Evolutionary conservation across 2,797 vertebrate genomes (phyloP), one percentile per base, ranked within the genome.

Genomic region (Sebastolobus alascanus): DNA sequence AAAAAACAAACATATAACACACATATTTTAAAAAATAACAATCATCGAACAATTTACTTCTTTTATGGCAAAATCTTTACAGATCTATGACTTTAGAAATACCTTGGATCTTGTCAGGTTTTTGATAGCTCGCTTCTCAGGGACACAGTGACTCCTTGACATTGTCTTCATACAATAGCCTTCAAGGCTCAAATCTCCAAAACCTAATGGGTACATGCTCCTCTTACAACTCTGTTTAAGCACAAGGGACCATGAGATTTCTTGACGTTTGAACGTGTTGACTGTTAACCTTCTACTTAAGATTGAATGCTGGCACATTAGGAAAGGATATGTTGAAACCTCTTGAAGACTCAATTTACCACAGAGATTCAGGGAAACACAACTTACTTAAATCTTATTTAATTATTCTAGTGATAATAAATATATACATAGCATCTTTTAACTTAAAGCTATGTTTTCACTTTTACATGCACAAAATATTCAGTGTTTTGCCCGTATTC

Each of bases 131-230:
- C 80, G 67, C 31, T 73, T 81, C 27, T 86, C 38, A 55, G 71
- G 60, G 55, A 82, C 18, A 25, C 31, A 46, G 3, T 37, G 63
- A 73, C 73, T 56, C 70, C 61, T 46, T 82, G 61, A 75, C 56
- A 67, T 68, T 79, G 67, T 85, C 65, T 80, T 77, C 38, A 55
- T 40, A 35, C 14, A 46, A 29, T n/a, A 56, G 79, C 80, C 84
- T 84, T 79, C 55, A 72, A 84, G 77, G 77, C 83, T 85, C n/a
- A 75, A 78, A 70, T 84, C 55, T 79, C 52, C 12, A 3, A 63
- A 83, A 85, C 43, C 33, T 83, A 85, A 88, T 83, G 46, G 56
- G 50, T 73, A 81, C 81, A 88, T 43, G 43, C 75, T 75, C 65
- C 74, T 82, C 55, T 79, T 64, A 27, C 59, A 80, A 12, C 75